Evolutionary conservation across 2,797 vertebrate genomes (phyloP).

Genomic region (Hyperoplus immaculatus): DNA sequence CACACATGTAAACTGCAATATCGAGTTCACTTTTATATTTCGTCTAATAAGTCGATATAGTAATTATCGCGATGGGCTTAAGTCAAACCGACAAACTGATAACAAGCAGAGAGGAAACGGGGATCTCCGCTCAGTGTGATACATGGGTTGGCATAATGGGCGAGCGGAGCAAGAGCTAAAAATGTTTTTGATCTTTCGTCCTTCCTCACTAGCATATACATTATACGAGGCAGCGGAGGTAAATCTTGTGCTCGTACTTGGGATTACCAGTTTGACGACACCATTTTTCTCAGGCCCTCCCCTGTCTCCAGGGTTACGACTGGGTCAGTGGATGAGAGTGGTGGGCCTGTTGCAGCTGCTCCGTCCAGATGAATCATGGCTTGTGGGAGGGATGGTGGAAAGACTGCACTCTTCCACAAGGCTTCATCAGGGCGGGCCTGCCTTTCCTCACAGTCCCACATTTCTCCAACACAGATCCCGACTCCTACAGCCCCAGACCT

Average conservation of each 20-base stretch:
- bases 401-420: slow-evolving; percentile 76
- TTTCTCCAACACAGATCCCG: slow-evolving; percentile 63
- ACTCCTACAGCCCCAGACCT: slow-evolving; percentile 71
- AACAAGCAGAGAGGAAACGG: slow-evolving; percentile 60
- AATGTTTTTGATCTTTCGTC: slow-evolving; percentile 74
- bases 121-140: slow-evolving; percentile 48
- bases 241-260: slow-evolving; percentile 74
- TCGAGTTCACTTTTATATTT: too few relatives aligned
- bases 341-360: slow-evolving; percentile 79
- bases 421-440: slow-evolving; percentile 79
- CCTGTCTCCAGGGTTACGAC: slow-evolving; percentile 80
- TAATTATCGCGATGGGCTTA: too few relatives aligned
- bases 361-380: slow-evolving; percentile 81
- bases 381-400: slow-evolving; percentile 81
- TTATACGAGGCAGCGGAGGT: slow-evolving; percentile 72
- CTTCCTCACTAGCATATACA: slow-evolving; percentile 61
- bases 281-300: slow-evolving; percentile 81
- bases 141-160: slow-evolving; percentile 45
- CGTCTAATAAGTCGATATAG: too few relatives aligned
- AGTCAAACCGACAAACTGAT: slow-evolving; percentile 40
- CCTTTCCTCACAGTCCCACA: slow-evolving; percentile 82
- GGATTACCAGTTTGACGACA: slow-evolving; percentile 79
- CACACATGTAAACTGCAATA: too few relatives aligned
- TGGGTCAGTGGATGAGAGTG: slow-evolving; percentile 82
- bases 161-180: slow-evolving; percentile 61